These are phyloP conservation scores for Embiotoca jacksoni DNA, from an alignment of 2,113 vertebrate genomes.

Conservation along the genomic window DNA sequence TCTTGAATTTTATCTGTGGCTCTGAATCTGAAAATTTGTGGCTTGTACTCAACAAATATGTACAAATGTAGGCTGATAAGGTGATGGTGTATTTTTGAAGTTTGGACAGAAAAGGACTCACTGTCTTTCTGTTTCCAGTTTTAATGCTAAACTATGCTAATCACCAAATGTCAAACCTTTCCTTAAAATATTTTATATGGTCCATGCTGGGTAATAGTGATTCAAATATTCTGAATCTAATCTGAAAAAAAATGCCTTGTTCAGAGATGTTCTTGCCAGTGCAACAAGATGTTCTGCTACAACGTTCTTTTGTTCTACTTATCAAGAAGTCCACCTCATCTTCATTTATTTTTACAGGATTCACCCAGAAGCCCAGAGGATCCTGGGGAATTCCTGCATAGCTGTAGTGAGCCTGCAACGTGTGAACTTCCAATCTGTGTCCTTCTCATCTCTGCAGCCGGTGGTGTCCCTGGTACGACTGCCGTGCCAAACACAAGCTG, in stretches of 20 bases:
- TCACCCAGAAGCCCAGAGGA: constrained; percentile 65
- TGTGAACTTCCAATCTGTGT: constrained; percentile 75
- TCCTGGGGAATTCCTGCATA: constrained; percentile 74
- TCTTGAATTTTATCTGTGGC: too few species aligned
- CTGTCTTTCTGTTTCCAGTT: too few species aligned
- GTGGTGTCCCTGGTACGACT: constrained; percentile 79
- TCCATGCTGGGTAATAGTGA: background rate
- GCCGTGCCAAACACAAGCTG: constrained; percentile 21
- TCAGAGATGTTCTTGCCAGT: background rate
- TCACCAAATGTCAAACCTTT: background rate
- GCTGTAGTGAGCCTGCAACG: constrained; percentile 88
- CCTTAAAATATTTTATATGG: background rate
- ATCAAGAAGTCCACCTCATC: background rate
- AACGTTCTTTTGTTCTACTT: background rate
- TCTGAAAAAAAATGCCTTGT: background rate
- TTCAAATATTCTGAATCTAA: background rate
- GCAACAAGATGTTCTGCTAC: background rate
- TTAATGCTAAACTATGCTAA: too few species aligned
- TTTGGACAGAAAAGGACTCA: too few species aligned
- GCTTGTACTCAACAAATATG: too few species aligned
- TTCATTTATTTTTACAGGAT: constrained; percentile 44
- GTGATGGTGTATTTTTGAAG: too few species aligned
- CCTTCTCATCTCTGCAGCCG: constrained; percentile 73
- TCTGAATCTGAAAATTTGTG: too few species aligned
- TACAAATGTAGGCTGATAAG: too few species aligned